Evolutionary conservation across 2,888 invertebrate species (phyloP), one percentile per base, ranked within the genome.

Genomic region (Dioctria linearis): DNA sequence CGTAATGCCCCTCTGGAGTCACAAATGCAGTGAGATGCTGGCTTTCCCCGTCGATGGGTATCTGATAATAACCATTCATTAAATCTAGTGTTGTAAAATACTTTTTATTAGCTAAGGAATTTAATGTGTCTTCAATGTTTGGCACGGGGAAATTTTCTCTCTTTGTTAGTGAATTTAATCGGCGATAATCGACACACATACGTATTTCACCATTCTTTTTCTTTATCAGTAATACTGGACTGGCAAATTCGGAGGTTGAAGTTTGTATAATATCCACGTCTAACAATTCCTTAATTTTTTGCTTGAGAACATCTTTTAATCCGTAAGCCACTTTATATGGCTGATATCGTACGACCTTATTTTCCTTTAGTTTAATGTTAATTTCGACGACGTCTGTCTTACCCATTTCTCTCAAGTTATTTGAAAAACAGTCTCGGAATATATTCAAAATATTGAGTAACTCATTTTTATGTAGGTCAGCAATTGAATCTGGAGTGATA

Each of bases 1-100:
- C 84, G 40, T 83, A 85, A 54, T 85, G 85, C 0, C 84, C 85
- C 9, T 85, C 84, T 0, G 85, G 85, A 0, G 84, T 85, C 1
- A 85, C 84, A 66, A 85, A 85, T 0, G 82, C 82, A 2, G 84
- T 85, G 6, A 80, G 83, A 57, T 69, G 82, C 13, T 73, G 79
- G 61, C n/a, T 46, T 39, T 79, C 59, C 0, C 42, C 46, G 3
- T 61, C 49, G 9, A 81, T 49, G 0, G 66, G 13, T 40, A 79
- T 75, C 69, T 81, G 79, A 59, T 81, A 71, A 73, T 81, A 78
- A 25, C 78, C 81, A 11, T 61, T 71, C 40, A 61, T 37, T 6
- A 81, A 63, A 69, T 78, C 81, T 9, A 81, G 75, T 9, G 67
- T 57, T 8, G 81, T 81, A 37, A 81, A 81, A 49, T 54, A 46